Evolutionary conservation across 2,888 invertebrate species (phyloP), one percentile per base, ranked within the genome.

Genomic region (Orgyia antiqua): DNA sequence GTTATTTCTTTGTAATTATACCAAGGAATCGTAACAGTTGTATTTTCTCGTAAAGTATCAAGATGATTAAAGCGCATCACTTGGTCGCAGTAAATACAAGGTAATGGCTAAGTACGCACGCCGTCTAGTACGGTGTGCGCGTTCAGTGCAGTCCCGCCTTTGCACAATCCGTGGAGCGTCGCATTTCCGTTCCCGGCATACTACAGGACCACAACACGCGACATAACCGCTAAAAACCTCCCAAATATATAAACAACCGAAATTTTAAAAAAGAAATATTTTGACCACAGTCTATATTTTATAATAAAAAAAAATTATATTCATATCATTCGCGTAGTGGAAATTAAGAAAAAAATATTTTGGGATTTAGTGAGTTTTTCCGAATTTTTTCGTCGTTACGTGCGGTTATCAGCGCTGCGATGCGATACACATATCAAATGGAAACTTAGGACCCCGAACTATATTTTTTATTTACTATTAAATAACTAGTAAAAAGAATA

Each of bases 81-180:
- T 60, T 67, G 72, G 64, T 74, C 79, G 76, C 83, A 83, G 86
- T 84, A 83, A 84, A 84, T 83, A 84, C 84, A 83, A 84, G 86
- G 86, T 84, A 86, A 86, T 86, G 84, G 84, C 75, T 83, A 84
- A 86, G 86, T 86, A 84, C 84, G 86, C 82, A 78, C 86, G 84
- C 83, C 69, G 76, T 70, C 77, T 82, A 86, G 86, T 87, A 84
- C 79, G 78, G 79, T 69, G 75, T 75, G 87, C 79, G 77, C 76
- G 78, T 80, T 70, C 79, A 71, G 79, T 87, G 86, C 87, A 84
- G 82, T 84, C 73, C 80, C 82, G 82, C 75, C 79, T 83, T 86
- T 87, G 88, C 88, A 87, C 87, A 82, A 76, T 62, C 75, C 69
- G 67, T 65, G 74, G 80, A 74, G 73, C 76, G 83, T 77, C 84